Base-by-base conservation (phyloP, 2,797 vertebrate species). In the Cynopterus sphinx region DNA sequence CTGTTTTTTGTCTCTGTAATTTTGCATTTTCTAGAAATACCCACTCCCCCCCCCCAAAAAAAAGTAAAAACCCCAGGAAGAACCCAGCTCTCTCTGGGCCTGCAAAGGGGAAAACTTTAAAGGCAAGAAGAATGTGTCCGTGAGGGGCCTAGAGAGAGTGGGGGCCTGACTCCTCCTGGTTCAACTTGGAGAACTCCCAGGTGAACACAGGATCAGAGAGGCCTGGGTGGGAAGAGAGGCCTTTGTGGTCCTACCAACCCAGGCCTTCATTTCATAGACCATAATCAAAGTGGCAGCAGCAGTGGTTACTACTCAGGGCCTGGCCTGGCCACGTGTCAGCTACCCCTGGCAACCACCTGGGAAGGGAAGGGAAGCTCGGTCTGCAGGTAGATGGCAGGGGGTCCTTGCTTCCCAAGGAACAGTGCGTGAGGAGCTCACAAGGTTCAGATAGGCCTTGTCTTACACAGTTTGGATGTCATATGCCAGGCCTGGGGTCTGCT, bases 21-120 rank as follows among this genome's bases (percentile, higher is more conserved):
- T 87, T 75, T 74, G 36, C 49, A 39, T 93, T 91, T 90, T 70
- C 53, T 79, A 84, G 61, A 92, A 88, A 95, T 57, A 33, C 33
- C 43, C 6, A 46, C 21, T 43, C 3, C 41, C n/a, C 53, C 33
- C 33, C 33, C 33, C 33, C 33, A 67, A 17, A 55, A 59, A 59
- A 67, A 43, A n/a, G 2, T 15, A 17, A 87, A 67, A 61, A 7
- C 31, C n/a, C 53, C 31, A 67, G n/a, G 12, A 70, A 78, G 15
- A 70, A 59, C 2, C 4, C 31, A 49, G 53, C 19, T 73, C 51
- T 92, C 53, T 89, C 41, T 26, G 61, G 77, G 55, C 28, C n/a
- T 57, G 43, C 31, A 31, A 53, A 79, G 17, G 26, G n/a, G 61
- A 53, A 82, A 36, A 19, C 13, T 88, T 75, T 11, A 31, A 74